A percentile compares a stretch with the other conserved stretches of the same genome.
Evolutionary conservation across 2,888 invertebrate genomes (phyloP).

Genomic region (Calameuta pallipes): DNA sequence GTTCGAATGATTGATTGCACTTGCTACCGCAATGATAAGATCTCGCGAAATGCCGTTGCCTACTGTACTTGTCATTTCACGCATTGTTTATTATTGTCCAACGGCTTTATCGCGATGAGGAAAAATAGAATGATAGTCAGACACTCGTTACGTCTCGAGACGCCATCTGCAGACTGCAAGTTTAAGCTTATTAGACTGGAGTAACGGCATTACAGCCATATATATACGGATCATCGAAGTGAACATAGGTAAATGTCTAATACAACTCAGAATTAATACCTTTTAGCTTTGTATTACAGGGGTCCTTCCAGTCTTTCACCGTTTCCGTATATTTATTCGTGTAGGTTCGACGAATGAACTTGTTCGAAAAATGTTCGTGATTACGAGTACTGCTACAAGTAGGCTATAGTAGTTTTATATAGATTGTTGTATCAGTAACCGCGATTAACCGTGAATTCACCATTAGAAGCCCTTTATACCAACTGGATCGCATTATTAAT

Average conservation of each 20-base stretch:
- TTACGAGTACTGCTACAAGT: neutral
- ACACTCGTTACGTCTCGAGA: neutral
- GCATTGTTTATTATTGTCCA: slow-evolving; percentile 65
- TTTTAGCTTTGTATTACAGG: neutral
- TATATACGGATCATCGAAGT: neutral
- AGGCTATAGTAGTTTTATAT: neutral
- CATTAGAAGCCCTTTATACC: neutral
- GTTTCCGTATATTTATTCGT: neutral
- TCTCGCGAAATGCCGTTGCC: slow-evolving; percentile 58
- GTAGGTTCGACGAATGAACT: neutral
- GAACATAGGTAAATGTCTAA: neutral
- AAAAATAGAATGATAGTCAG: slow-evolving; percentile 11
- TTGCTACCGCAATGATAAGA: slow-evolving; percentile 50
- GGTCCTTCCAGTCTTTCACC: neutral
- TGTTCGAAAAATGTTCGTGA: neutral
- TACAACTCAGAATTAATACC: neutral
- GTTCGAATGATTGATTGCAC: slow-evolving; percentile 61
- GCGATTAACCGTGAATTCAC: neutral
- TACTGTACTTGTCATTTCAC: slow-evolving; percentile 61
- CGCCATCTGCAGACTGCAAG: neutral
- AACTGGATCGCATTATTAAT: slow-evolving; percentile 1
- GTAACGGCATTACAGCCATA: neutral
- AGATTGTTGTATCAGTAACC: neutral
- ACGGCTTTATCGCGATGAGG: slow-evolving; percentile 56
- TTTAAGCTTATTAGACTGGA: neutral